Evolutionary conservation across 92 coral and sea anemone species (phyloP).

Genomic region (Phenganax marumi): DNA sequence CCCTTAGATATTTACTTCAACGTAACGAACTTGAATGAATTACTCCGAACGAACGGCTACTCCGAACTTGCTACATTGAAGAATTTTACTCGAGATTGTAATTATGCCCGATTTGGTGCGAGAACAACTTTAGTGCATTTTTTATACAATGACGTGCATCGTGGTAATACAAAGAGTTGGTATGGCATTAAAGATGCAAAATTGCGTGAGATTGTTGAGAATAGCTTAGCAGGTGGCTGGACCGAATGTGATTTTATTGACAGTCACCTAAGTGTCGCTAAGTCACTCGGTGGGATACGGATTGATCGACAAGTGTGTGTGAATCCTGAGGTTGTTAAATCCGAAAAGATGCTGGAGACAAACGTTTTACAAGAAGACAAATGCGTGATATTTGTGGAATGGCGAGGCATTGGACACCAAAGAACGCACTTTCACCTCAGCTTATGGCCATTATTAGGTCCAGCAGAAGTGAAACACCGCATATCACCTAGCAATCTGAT

Average conservation of each 20-base stretch:
- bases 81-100: conserved; percentile 65
- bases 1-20: conserved; percentile 81
- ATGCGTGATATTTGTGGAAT: conserved; percentile 37
- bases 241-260: conserved; percentile 33
- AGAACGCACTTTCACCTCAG: conserved; percentile 16
- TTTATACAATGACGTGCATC: conserved; percentile 58
- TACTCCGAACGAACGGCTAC: conserved; percentile 60
- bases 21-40: conserved; percentile 64
- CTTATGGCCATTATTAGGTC: conserved; percentile 43
- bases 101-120: conserved; percentile 13
- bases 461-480: conserved; percentile 67
- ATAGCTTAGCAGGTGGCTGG: conserved; percentile 19
- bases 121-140: conserved; percentile 77
- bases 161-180: conserved; percentile 51
- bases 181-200: background rate
- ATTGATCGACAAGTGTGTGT: conserved; percentile 34
- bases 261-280: conserved; percentile 16
- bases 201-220: conserved; percentile 21
- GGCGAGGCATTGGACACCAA: conserved; percentile 32
- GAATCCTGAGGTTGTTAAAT: conserved; percentile 27
- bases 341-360: background rate
- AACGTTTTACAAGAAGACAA: conserved; percentile 22
- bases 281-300: conserved; percentile 8
- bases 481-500: conserved; percentile 66
- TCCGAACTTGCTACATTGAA: conserved; percentile 63